Evolutionary conservation across 2,888 invertebrate species (phyloP).

Genomic region (Epistrophe grossulariae): DNA sequence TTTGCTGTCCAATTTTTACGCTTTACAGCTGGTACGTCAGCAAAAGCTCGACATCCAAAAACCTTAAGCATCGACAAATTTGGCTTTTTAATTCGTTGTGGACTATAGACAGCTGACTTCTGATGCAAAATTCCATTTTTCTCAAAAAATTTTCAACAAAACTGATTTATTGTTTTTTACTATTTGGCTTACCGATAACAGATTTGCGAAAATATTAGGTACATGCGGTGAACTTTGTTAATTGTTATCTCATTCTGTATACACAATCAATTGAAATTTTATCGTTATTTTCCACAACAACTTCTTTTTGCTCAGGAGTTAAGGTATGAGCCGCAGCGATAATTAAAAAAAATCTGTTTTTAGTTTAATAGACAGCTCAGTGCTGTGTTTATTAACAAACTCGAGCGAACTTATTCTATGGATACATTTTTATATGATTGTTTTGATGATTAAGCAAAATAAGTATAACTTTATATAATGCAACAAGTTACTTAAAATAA

Average conservation of each 20-base stretch:
- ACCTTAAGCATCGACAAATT: constrained; percentile 11
- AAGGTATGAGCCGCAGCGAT: too few species aligned
- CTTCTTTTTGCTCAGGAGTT: constrained; percentile 34
- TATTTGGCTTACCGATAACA: constrained; percentile 57
- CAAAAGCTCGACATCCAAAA: constrained; percentile 9
- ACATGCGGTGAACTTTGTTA: constrained; percentile 40
- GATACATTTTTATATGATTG: too few species aligned
- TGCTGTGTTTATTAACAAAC: too few species aligned
- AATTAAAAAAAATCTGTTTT: too few species aligned
- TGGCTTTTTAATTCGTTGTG: constrained; percentile 36
- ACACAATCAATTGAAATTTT: constrained; percentile 24
- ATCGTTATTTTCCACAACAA: constrained; percentile 43
- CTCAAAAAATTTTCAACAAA: constrained; percentile 42
- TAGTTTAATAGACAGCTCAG: too few species aligned
- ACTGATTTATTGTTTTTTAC: constrained; percentile 43
- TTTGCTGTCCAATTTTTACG: constrained; percentile 50
- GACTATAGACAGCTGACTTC: constrained; percentile 53
- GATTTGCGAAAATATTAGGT: constrained; percentile 50
- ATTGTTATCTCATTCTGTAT: constrained; percentile 47
- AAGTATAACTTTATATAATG: too few species aligned
- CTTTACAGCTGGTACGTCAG: neutral
- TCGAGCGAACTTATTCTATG: too few species aligned
- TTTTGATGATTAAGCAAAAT: too few species aligned
- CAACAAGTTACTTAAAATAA: too few species aligned
- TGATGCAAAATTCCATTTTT: constrained; percentile 61